phyloP scores from a whole-genome alignment of 2,113 vertebrate genomes.

The Atlantisia rogersi region DNA sequence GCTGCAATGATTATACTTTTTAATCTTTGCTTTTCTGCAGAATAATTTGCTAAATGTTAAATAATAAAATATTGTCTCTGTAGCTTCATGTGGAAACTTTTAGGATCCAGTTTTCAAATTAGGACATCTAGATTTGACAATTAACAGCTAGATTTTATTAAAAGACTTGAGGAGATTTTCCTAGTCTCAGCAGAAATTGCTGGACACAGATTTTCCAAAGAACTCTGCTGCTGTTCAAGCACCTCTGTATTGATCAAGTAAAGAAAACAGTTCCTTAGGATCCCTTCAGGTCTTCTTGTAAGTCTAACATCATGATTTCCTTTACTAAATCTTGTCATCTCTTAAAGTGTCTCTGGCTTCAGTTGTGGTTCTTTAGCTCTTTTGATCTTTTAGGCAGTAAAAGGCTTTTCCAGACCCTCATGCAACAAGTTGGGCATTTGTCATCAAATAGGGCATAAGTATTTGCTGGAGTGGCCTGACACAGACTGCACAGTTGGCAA shows the following conservation, averaged over 20 bases:
- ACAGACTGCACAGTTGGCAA: neutral
- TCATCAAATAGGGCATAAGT: neutral
- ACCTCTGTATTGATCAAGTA: neutral
- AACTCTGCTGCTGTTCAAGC: neutral
- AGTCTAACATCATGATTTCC: neutral
- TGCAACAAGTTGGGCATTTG: neutral
- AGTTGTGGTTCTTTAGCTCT: neutral
- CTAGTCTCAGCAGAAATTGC: neutral
- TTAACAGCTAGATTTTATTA: neutral
- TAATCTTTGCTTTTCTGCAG: neutral
- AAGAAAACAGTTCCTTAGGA: neutral
- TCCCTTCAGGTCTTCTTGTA: neutral
- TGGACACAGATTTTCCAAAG: neutral
- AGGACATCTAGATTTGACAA: neutral
- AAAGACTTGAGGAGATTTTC: neutral
- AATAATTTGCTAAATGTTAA: neutral
- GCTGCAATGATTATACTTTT: neutral
- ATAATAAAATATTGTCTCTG: neutral
- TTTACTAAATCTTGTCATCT: constrained; percentile 4
- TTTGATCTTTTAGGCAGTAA: constrained; percentile 30
- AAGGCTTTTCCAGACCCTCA: constrained; percentile 1
- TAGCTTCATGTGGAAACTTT: neutral
- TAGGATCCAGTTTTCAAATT: constrained; percentile 38
- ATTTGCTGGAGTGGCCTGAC: constrained; percentile 2
- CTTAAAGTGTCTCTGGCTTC: neutral